Evolutionary conservation across 2,113 vertebrate genomes (phyloP).

Genomic region (Tautogolabrus adspersus): DNA sequence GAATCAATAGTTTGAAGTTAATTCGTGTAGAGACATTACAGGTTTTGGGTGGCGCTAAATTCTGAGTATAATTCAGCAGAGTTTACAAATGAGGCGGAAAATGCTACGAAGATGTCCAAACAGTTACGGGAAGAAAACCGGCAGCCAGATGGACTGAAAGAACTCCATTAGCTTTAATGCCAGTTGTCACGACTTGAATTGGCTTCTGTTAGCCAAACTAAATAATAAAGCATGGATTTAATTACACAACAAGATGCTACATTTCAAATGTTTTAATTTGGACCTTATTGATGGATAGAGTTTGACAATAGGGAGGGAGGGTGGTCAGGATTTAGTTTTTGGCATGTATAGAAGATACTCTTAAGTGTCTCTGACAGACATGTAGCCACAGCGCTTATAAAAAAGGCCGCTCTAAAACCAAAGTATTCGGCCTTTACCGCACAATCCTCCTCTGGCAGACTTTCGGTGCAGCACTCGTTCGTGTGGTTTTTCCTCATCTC

Average conservation of each 20-base stretch:
- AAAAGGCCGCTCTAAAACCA: slow-evolving; percentile 55
- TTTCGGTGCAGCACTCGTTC: slow-evolving; percentile 35
- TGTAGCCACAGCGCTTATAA: slow-evolving; percentile 29
- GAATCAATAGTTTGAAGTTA: no score
- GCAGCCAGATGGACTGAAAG: slow-evolving; percentile 57
- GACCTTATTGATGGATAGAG: slow-evolving; percentile 44
- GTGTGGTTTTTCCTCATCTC: slow-evolving; percentile 68
- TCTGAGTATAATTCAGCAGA: slow-evolving; percentile 12
- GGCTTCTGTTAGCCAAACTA: slow-evolving; percentile 45
- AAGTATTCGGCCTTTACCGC: slow-evolving; percentile 50
- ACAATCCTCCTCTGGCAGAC: slow-evolving; percentile 54
- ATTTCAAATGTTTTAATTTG: slow-evolving; percentile 22
- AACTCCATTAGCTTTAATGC: slow-evolving; percentile 22
- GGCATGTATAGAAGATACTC: slow-evolving; percentile 32
- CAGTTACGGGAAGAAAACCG: slow-evolving; percentile 53
- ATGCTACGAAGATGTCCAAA: slow-evolving; percentile 20
- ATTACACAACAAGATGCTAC: slow-evolving; percentile 40
- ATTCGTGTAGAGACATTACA: not conserved
- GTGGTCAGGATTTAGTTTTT: slow-evolving; percentile 30
- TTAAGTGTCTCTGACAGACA: slow-evolving; percentile 56
- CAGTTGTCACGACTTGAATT: slow-evolving; percentile 42
- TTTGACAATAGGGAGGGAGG: slow-evolving; percentile 23
- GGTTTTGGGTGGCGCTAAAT: slow-evolving; percentile 21
- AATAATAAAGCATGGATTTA: slow-evolving; percentile 46
- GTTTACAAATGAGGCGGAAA: slow-evolving; percentile 25